A percentile compares a stretch with the other conserved stretches of the same genome.
Conservation (phyloP, 2,888 invertebrate species). For the Zaprionus bogoriensis region DNA sequence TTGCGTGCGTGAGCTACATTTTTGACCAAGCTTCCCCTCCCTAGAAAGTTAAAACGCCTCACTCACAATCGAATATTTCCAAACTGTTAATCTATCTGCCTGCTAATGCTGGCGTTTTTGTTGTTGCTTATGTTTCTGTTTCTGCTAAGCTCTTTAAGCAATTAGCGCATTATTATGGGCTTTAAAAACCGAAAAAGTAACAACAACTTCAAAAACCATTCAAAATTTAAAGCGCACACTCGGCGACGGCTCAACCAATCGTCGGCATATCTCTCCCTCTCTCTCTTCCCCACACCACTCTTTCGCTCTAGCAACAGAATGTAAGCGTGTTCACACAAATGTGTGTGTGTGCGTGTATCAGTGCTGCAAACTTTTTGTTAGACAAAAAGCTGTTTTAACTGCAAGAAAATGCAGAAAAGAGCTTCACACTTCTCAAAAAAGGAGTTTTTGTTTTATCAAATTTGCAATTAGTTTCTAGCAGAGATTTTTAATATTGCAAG, state of each 20-base stretch:
- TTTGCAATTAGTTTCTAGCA: no score
- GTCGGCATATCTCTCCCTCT: conserved; percentile 4
- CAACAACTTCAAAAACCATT: conserved; percentile 32
- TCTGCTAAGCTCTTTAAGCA: conserved; percentile 53
- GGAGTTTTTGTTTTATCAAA: no score
- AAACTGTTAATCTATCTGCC: conserved; percentile 34
- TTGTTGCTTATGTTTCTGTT: conserved; percentile 25
- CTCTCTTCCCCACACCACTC: conserved; percentile 14
- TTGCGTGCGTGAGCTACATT: conserved; percentile 13
- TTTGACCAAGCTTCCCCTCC: conserved; percentile 42
- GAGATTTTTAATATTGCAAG: no score
- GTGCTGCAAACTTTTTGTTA: no score
- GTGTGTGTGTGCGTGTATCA: not conserved
- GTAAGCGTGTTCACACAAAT: not conserved
- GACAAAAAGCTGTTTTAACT: no score
- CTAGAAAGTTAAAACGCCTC: conserved; percentile 65
- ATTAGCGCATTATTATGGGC: conserved; percentile 50
- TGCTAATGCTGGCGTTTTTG: conserved; percentile 11
- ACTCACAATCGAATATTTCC: conserved; percentile 23
- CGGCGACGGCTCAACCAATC: conserved; percentile 27
- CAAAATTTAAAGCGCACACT: conserved; percentile 37
- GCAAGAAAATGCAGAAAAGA: no score
- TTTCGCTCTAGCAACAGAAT: conserved; percentile 8
- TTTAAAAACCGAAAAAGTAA: conserved; percentile 24
- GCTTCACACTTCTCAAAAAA: no score